Conservation (phyloP, 2,888 invertebrate species). For the Vandiemenella viatica region DNA sequence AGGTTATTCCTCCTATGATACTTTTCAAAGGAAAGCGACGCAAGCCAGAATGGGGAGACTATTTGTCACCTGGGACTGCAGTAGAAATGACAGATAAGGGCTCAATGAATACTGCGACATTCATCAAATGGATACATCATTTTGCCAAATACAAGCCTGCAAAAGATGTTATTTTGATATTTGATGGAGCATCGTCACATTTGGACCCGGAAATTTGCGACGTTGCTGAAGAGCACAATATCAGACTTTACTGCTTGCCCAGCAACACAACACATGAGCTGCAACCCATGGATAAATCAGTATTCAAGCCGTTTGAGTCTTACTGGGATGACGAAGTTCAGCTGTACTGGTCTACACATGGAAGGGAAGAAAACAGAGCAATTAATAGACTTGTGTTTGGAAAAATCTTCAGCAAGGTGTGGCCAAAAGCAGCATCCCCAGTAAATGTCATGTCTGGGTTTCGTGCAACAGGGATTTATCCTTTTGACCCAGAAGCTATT, state of each 20-base stretch:
- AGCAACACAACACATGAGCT: constrained; percentile 26
- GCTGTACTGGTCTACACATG: constrained; percentile 20
- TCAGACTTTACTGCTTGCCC: constrained; percentile 24
- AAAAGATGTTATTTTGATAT: constrained; percentile 19
- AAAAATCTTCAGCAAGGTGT: constrained; percentile 12
- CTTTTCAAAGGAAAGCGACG: constrained; percentile 6
- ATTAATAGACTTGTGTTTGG: constrained; percentile 23
- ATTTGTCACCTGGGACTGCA: constrained; percentile 19
- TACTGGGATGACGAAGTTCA: constrained; percentile 25
- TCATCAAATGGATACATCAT: constrained; percentile 20
- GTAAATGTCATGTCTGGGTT: constrained; percentile 8
- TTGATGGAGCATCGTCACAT: constrained; percentile 23
- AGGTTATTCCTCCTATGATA: constrained; percentile 6
- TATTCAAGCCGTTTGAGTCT: constrained; percentile 23
- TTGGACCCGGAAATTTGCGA: constrained; percentile 22
- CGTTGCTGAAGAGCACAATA: constrained; percentile 20
- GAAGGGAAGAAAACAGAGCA: constrained; percentile 14
- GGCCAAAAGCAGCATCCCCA: constrained; percentile 7
- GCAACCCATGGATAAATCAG: constrained; percentile 24
- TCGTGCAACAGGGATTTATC: constrained; percentile 19
- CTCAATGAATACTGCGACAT: constrained; percentile 20
- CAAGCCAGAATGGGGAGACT: constrained; percentile 5
- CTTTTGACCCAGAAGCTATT: constrained; percentile 20
- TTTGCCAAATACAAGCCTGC: constrained; percentile 19
- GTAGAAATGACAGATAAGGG: constrained; percentile 21